These are phyloP conservation scores for Ophion ventricosus DNA, from an alignment of 2,888 invertebrate species.

Conservation along the genomic window DNA sequence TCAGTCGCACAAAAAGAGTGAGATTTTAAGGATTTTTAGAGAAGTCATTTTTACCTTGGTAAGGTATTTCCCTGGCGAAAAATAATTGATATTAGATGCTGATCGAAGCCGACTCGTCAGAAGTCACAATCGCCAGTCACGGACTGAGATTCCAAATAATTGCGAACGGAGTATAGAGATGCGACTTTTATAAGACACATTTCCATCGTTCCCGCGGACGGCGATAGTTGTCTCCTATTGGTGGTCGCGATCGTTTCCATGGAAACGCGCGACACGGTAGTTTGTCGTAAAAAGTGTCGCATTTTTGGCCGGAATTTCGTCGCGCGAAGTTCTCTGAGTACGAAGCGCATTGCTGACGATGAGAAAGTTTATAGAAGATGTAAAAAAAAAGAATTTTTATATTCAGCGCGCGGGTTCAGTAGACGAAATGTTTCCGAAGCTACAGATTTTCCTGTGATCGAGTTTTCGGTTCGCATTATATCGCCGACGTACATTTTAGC, in stretches of 20 bases:
- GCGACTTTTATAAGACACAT: constrained; percentile 5
- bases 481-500: no score
- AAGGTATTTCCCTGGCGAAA: constrained; percentile 47
- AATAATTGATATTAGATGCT: constrained; percentile 22
- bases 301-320: no score
- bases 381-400: no score
- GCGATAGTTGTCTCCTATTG: constrained; percentile 1
- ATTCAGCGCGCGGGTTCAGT: no score
- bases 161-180: constrained; percentile 30
- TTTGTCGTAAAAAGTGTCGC: no score
- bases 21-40: neutral
- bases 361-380: no score
- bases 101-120: constrained; percentile 57
- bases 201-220: neutral
- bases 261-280: no score
- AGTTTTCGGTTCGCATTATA: no score
- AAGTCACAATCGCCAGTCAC: constrained; percentile 65
- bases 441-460: no score
- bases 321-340: no score
- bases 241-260: neutral
- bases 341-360: no score
- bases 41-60: constrained; percentile 67
- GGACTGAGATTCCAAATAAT: constrained; percentile 45
- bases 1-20: neutral
- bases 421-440: no score